Conservation (phyloP, 2,888 invertebrate species). For the Micoletzkya japonica region DNA sequence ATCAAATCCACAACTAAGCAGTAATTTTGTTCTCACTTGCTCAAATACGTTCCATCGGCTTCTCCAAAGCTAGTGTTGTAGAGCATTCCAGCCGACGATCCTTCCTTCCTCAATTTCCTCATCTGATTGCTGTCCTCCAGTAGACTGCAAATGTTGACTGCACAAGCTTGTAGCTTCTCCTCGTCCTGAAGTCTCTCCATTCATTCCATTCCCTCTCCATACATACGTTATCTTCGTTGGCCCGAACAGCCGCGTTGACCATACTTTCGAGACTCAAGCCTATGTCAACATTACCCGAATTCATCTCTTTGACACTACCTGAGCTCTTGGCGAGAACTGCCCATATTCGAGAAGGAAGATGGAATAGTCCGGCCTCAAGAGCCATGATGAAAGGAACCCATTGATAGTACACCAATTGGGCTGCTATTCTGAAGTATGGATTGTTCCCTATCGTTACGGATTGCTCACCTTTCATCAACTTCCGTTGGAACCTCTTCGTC, state of each 20-base stretch:
- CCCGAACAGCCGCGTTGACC: constrained; percentile 51
- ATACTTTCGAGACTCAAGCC: constrained; percentile 57
- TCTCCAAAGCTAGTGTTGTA: constrained; percentile 47
- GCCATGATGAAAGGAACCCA: constrained; percentile 61
- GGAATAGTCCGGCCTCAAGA: constrained; percentile 25
- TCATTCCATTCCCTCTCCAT: background rate
- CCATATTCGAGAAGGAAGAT: constrained; percentile 23
- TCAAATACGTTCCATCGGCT: constrained; percentile 50
- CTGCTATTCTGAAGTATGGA: constrained; percentile 42
- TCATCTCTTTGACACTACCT: no score
- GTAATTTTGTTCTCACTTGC: constrained; percentile 37
- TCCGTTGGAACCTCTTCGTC: constrained; percentile 50
- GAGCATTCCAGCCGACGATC: constrained; percentile 34
- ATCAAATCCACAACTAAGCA: background rate
- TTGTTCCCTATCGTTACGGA: background rate
- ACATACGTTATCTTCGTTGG: constrained; percentile 48
- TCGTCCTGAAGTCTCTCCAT: constrained; percentile 5
- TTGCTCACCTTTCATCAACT: constrained; percentile 47
- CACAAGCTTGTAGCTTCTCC: background rate
- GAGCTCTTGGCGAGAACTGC: background rate
- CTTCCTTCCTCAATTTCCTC: constrained; percentile 31
- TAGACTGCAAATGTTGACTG: background rate
- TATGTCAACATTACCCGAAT: no score
- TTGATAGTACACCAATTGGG: constrained; percentile 60
- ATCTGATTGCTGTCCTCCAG: constrained; percentile 25